Conservation (phyloP, 2,797 vertebrate genomes). For the Carcharodon carcharias region DNA sequence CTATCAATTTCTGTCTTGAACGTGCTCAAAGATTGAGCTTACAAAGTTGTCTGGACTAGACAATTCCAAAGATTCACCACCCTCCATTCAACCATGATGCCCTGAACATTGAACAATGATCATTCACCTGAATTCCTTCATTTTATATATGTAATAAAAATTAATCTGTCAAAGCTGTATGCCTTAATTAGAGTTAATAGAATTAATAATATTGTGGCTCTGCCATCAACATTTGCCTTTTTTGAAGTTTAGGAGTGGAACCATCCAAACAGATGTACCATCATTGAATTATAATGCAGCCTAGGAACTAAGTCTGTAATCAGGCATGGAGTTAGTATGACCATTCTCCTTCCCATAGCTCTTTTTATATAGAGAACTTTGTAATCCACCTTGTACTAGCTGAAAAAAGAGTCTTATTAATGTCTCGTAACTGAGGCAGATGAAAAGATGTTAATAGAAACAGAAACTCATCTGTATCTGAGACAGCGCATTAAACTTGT, state of each 20-base stretch:
- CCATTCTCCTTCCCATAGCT: neutral
- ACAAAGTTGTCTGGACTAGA: too few relatives aligned
- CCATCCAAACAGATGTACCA: neutral
- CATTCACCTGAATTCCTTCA: neutral
- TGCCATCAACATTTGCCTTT: neutral
- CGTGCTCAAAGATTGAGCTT: too few relatives aligned
- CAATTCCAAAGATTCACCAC: too few relatives aligned
- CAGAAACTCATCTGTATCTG: neutral
- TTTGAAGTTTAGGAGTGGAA: neutral
- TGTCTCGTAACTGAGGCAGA: neutral
- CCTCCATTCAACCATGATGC: neutral
- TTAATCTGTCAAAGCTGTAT: neutral
- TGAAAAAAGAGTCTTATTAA: neutral
- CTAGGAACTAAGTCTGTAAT: neutral
- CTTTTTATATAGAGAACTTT: neutral
- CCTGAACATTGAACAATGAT: neutral
- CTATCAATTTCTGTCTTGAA: too few relatives aligned
- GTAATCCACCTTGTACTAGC: neutral
- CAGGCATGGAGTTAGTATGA: neutral
- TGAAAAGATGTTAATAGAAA: neutral
- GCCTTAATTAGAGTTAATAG: neutral
- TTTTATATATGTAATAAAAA: neutral
- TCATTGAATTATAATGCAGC: neutral
- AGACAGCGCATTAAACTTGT: too few relatives aligned
- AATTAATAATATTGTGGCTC: neutral